Evolutionary conservation across 1,140 invertebrate genomes (phyloP).

Genomic region (Bilobella aurantiaca): DNA sequence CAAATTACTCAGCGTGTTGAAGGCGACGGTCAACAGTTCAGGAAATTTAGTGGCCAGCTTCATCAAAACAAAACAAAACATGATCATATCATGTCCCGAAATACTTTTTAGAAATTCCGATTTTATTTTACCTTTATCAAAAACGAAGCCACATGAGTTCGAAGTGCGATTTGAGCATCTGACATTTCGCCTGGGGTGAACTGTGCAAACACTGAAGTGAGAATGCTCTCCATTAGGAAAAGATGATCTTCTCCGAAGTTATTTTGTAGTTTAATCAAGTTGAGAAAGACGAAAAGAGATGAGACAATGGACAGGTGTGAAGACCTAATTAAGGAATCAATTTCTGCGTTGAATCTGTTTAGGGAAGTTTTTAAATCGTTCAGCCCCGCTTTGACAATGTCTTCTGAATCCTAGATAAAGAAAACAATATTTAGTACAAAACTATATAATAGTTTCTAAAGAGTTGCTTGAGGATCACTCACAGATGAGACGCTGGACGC

Average conservation of each 20-base stretch:
- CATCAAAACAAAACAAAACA: neutral
- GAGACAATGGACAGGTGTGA: slow-evolving; percentile 13
- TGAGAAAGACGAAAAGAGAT: slow-evolving; percentile 12
- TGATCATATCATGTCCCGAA: too few species aligned
- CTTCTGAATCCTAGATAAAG: neutral
- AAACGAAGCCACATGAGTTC: too few species aligned
- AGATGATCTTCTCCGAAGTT: slow-evolving; percentile 8
- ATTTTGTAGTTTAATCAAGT: neutral
- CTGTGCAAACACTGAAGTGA: neutral
- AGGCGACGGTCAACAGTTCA: neutral
- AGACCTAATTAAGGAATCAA: slow-evolving; percentile 7
- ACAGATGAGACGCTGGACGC: slow-evolving; percentile 16
- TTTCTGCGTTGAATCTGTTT: slow-evolving; percentile 2
- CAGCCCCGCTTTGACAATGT: neutral
- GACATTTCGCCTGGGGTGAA: too few species aligned
- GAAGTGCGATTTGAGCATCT: too few species aligned
- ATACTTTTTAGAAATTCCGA: too few species aligned
- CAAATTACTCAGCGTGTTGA: neutral
- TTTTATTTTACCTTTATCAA: too few species aligned
- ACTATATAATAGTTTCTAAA: too few species aligned
- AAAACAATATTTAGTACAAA: too few species aligned
- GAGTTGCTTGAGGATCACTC: slow-evolving; percentile 6
- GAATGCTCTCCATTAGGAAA: neutral
- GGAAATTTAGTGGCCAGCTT: neutral
- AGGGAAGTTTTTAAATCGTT: neutral